Conservation (phyloP, 2,888 invertebrate genomes). For the Hypercompe scribonia region DNA sequence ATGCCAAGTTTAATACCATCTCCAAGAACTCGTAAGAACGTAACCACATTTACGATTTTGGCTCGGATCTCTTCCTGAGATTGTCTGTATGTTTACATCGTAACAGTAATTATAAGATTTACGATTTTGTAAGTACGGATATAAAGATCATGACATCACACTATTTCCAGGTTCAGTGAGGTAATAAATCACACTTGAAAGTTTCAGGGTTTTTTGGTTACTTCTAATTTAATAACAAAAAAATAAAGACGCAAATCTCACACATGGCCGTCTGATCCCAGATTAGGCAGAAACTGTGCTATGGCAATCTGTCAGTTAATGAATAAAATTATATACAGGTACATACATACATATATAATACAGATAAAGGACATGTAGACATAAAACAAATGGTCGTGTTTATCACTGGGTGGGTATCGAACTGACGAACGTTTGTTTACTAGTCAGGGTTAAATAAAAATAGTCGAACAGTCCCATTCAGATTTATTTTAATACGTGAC, state of each 20-base stretch:
- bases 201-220: background rate
- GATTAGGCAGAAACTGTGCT: too few species aligned
- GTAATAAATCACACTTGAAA: background rate
- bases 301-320: too few species aligned
- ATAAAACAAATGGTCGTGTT: too few species aligned
- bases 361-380: too few species aligned
- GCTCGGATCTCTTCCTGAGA: conserved; percentile 29
- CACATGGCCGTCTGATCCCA: too few species aligned
- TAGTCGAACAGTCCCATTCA: too few species aligned
- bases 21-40: conserved; percentile 18
- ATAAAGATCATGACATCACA: conserved; percentile 15
- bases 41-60: conserved; percentile 30
- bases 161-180: background rate
- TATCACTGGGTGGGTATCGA: too few species aligned
- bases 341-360: too few species aligned
- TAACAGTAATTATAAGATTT: conserved; percentile 23
- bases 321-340: too few species aligned
- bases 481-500: background rate
- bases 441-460: too few species aligned
- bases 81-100: conserved; percentile 27
- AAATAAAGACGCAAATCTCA: too few species aligned
- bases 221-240: background rate
- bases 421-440: too few species aligned
- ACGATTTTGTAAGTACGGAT: conserved; percentile 11
- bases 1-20: conserved; percentile 16